Evolutionary conservation across 2,888 invertebrate genomes (phyloP), one percentile per base, ranked within the genome.

Genomic region (Colostygia pectinataria): DNA sequence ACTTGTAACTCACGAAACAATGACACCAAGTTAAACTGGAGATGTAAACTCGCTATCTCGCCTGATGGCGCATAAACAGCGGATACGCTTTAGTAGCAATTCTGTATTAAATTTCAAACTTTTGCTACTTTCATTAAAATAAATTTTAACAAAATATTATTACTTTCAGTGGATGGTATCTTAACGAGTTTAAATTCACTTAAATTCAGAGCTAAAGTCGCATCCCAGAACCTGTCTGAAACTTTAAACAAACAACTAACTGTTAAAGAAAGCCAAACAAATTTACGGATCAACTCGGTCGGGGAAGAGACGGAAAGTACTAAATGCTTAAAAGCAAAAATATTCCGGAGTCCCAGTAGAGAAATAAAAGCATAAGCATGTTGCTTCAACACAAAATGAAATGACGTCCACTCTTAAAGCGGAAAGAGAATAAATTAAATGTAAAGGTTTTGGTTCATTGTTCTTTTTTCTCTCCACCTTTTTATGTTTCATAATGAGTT

Each of bases 1-100:
- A 82, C 83, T 85, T 81, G 82, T 81, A 85, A 84, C 73, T 87
- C 83, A 80, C 80, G 72, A 85, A 88, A 87, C 86, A 89, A 88
- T 86, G 85, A 84, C 81, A 83, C 83, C 80, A 85, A 84, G 80
- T 85, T 82, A 79, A 83, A 80, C 77, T 74, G 74, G 80, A 78
- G 81, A 80, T 84, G 83, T 79, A 82, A 80, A 81, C 78, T 72
- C 71, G 82, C 78, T 85, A 85, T 86, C 86, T 83, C 69, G 74
- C 68, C 84, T 83, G 81, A 87, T 82, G 78, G 77, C 73, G 71
- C 74, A 79, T 82, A 83, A 83, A 85, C 82, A 85, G 76, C 74
- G 74, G 76, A 74, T 74, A 77, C 74, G 71, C 70, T 83, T 84
- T 82, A 83, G 80, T 77, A 63, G 58, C 71, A 67, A 72, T 78